phyloP scores from a whole-genome alignment of 2,888 invertebrate species.

The Diarsia dahlii region DNA sequence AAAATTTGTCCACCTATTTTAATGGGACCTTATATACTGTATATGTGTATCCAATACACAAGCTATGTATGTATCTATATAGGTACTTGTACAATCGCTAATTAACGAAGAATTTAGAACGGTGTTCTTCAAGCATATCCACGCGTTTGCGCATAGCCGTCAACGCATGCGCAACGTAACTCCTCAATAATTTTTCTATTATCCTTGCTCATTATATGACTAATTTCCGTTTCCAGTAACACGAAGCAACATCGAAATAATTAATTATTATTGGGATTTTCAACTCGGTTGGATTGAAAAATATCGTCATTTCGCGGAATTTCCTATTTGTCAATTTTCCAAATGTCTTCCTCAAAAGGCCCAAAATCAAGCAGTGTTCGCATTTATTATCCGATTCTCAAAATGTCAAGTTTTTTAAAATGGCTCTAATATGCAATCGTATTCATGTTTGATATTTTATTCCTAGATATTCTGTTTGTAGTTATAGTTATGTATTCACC shows the following conservation, averaged over 20 bases:
- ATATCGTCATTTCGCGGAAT: not conserved
- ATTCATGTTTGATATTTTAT: not conserved
- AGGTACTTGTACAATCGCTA: constrained; percentile 12
- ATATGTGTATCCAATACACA: not conserved
- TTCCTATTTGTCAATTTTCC: not conserved
- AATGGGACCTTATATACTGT: no score
- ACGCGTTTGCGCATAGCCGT: constrained; percentile 31
- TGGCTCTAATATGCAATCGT: not conserved
- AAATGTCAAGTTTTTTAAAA: not conserved
- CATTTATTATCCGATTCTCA: not conserved
- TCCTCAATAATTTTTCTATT: constrained; percentile 4
- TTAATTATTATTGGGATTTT: not conserved
- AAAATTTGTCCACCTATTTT: no score
- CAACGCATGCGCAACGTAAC: constrained; percentile 13
- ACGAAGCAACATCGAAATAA: not conserved
- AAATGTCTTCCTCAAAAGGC: not conserved
- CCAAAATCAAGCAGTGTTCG: not conserved
- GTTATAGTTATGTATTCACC: not conserved
- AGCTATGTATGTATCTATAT: not conserved
- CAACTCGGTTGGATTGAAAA: not conserved
- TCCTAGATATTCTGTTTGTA: not conserved
- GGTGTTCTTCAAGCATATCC: constrained; percentile 44
- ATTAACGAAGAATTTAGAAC: constrained; percentile 53
- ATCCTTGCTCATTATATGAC: constrained; percentile 11
- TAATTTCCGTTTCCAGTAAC: not conserved